Base-by-base conservation (phyloP, 2,888 invertebrate species). In the Hemaris fuciformis region DNA sequence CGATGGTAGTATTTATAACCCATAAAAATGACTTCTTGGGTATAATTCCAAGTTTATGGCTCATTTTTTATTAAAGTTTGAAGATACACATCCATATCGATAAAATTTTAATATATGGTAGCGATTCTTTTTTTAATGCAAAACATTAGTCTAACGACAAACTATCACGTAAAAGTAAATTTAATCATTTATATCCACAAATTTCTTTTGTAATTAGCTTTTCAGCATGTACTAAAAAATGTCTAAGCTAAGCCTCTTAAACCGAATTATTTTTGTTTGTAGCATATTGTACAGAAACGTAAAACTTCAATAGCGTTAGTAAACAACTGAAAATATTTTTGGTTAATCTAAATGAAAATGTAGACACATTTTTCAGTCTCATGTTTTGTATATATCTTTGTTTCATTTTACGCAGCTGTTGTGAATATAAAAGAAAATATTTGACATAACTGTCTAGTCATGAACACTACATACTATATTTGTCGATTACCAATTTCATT, bases 381-480 rank as follows among this genome's bases (percentile, higher is more conserved):
- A 38, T 4, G 15, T 27, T 53, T 31, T 53, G 25, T 18, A 31
- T 31, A 53, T 31, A 53, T 18, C 25, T 53, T 7, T 53, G 10
- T 3, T 38, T 53, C 18, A 31, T 18, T 53, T 15, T 53, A 10
- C 31, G 31, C 53, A 18, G 53, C 53, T 31, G 18, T 31, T 53
- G 27, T 53, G 31, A 53, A 53, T 53, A 53, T 15, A 8, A 53
- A 53, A 42, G 27, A 10, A 42, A 45, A 59, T 57, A 34, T 34
- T 61, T 61, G 46, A 43, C 23, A 48, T 25, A 43, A 58, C 60
- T 58, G 60, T 63, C 63, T 63, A 63, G 63, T 63, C 63, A 60
- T 38, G 53, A 45, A 59, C 27, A 27, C 31, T 59, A 10, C 31
- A 27, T 13, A 31, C 31, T 59, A 45, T 27, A 27, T 13, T 25